Base-by-base conservation (phyloP, 2,888 invertebrate species). In the Atherix ibis region DNA sequence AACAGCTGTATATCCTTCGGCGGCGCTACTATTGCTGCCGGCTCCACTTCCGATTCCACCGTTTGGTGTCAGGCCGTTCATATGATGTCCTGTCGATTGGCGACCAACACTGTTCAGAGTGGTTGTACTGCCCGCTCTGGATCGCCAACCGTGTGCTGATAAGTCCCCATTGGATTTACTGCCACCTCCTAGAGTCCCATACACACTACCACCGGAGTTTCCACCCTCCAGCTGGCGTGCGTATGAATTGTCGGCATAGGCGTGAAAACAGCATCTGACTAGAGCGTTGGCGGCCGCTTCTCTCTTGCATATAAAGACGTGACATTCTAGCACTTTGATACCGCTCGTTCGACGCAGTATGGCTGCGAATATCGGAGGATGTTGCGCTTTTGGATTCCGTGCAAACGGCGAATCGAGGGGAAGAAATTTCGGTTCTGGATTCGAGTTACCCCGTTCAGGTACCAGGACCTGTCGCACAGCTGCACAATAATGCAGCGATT, bases 291-390 rank as follows among this genome's bases (percentile, higher is more conserved):
- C 97, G 30, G 97, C 95, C 55, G 89, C 84, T 60, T 92, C 89
- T 37, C 91, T 76, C 48, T 92, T 88, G 64, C 94, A 92, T 52
- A 98, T 89, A 63, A 98, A 97, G 43, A 94, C 92, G 65, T 98
- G 97, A 66, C 97, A 97, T 65, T 98, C 98, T 42, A 98, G 70
- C 36, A 94, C 94, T 64, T 95, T 95, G 48, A 97, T 94, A 34
- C 97, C 97, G 32, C 85, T 83, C 30, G 94, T 95, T 44, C 97
- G 73, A 31, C 97, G 73, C 47, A 98, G 67, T 41, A 98, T 95
- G 48, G 94, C 94, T 27, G 95, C 94, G 62, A 98, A 91, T 41
- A 98, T 70, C 18, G 97, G 94, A 37, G 95, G 95, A 59, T 98
- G 95, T 44, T 83, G 77, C 36, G 87, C 80, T 45, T 89, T 84